Evolutionary conservation across 2,797 vertebrate genomes (phyloP).

Genomic region (Macrochelys suwanniensis): DNA sequence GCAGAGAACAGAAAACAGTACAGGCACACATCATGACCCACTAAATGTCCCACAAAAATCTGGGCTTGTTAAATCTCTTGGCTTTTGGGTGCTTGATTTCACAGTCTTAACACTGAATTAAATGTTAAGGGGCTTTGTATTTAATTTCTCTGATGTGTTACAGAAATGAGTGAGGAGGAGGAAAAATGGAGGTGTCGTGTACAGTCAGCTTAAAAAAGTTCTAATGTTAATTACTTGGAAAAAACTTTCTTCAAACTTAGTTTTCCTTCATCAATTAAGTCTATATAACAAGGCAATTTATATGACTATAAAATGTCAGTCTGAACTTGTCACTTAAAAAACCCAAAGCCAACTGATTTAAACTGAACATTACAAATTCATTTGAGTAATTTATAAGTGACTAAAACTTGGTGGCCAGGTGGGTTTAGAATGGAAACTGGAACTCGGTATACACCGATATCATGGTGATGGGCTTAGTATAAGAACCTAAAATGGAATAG

Average conservation of each 20-base stretch:
- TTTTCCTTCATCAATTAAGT: background rate
- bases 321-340: background rate
- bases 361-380: background rate
- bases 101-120: background rate
- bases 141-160: background rate
- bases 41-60: background rate
- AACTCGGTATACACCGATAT: background rate
- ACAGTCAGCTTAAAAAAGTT: background rate
- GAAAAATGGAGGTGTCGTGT: background rate
- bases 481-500: background rate
- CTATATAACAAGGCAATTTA: background rate
- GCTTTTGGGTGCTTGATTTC: background rate
- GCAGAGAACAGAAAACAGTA: background rate
- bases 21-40: fast-evolving
- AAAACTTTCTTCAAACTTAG: background rate
- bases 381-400: background rate
- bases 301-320: background rate
- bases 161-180: background rate
- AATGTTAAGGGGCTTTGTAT: background rate
- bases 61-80: background rate
- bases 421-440: background rate
- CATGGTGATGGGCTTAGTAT: background rate
- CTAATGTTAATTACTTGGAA: background rate
- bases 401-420: background rate
- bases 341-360: background rate